Conservation (phyloP, 2,888 invertebrate genomes). For the Cantharis rustica region DNA sequence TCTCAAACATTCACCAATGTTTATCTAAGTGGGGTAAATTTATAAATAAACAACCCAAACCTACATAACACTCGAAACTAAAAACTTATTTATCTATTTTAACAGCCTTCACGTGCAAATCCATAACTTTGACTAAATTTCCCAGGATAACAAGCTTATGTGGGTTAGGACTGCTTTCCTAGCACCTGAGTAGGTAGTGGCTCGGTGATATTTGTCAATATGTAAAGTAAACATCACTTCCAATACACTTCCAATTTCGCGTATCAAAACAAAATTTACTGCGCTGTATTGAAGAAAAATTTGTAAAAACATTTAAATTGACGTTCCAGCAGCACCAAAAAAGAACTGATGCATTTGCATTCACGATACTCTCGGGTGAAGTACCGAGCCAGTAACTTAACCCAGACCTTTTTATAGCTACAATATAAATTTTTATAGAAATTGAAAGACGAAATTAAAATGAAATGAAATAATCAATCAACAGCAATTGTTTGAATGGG, state of each 20-base stretch:
- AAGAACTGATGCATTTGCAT: not conserved
- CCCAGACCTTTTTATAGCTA: no score
- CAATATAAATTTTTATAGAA: no score
- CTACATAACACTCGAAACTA: not conserved
- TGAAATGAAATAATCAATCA: no score
- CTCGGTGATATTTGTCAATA: not conserved
- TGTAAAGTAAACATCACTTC: not conserved
- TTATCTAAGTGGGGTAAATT: not conserved
- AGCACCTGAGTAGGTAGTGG: not conserved
- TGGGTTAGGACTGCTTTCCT: not conserved
- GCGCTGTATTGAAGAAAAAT: not conserved
- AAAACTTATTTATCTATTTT: not conserved
- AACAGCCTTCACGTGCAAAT: not conserved
- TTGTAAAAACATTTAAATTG: not conserved
- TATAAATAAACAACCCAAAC: not conserved
- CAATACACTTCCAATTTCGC: not conserved
- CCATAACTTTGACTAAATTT: not conserved
- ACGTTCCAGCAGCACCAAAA: not conserved
- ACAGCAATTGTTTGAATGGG: no score
- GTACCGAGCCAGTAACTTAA: no score
- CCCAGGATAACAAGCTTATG: not conserved
- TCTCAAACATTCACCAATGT: constrained; percentile 6
- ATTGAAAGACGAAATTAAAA: no score
- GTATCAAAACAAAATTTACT: not conserved
- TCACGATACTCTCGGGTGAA: no score